Conservation (phyloP, 2,113 vertebrate genomes). For the Cottus gobio region DNA sequence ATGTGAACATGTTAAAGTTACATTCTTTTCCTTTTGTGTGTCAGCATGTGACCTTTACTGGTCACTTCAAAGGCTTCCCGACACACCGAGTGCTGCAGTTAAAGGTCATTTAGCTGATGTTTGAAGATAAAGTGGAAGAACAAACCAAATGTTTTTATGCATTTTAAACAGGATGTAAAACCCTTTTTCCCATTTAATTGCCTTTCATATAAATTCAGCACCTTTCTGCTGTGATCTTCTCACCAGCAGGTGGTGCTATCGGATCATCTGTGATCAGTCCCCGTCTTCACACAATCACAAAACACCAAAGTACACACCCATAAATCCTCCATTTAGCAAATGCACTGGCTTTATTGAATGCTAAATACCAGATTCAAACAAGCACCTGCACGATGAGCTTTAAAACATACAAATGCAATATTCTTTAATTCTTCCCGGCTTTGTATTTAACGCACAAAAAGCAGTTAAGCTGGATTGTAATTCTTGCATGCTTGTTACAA, state of each 20-base stretch:
- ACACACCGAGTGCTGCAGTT: background rate
- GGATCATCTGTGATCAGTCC: conserved; percentile 1
- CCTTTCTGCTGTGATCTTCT: background rate
- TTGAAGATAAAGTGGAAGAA: too few species aligned
- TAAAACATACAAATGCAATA: conserved; percentile 68
- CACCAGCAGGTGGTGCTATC: conserved; percentile 59
- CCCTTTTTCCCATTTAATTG: background rate
- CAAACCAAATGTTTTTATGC: background rate
- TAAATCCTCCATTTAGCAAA: conserved; percentile 62
- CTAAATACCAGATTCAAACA: conserved; percentile 72
- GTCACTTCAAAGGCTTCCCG: background rate
- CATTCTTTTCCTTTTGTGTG: background rate
- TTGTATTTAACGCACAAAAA: conserved; percentile 62
- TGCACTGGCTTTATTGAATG: conserved; percentile 78
- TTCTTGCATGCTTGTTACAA: conserved; percentile 71
- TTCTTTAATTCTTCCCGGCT: conserved; percentile 24
- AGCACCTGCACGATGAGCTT: conserved; percentile 63
- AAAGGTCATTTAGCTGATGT: conserved; percentile 1
- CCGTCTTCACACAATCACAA: background rate
- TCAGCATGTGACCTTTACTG: background rate
- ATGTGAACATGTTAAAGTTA: background rate
- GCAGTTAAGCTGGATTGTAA: conserved; percentile 66
- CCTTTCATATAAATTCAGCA: background rate
- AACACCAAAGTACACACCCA: conserved; percentile 38
- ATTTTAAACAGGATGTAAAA: background rate